A percentile compares a stretch with the other conserved stretches of the same genome.
Conservation (phyloP, 1,140 invertebrate genomes). For the Leptonema lineaticorne region DNA sequence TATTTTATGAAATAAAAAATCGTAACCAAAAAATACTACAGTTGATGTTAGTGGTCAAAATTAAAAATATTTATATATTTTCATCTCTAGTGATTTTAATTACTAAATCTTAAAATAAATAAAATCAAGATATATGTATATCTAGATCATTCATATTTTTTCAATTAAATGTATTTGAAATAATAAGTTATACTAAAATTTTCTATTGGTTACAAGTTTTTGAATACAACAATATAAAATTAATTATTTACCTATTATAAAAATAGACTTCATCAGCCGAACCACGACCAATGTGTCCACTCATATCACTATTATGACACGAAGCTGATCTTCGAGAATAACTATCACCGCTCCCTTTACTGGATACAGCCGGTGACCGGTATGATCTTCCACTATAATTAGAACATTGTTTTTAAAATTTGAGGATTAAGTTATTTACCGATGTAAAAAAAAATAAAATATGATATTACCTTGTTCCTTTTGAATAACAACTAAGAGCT, state of each 20-base stretch:
- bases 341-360: slow-evolving; percentile 36
- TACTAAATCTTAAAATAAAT: too few relatives aligned
- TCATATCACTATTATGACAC: slow-evolving; percentile 37
- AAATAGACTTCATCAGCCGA: slow-evolving; percentile 38
- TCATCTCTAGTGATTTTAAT: too few relatives aligned
- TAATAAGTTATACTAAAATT: too few relatives aligned
- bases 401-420: slow-evolving; percentile 7
- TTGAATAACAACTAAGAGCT: slow-evolving; percentile 39
- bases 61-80: too few relatives aligned
- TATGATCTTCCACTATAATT: slow-evolving; percentile 34
- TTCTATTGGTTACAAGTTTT: not conserved
- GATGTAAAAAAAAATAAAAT: not conserved
- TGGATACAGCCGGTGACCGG: slow-evolving; percentile 36
- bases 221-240: not conserved
- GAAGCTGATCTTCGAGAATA: slow-evolving; percentile 35
- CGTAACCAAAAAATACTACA: too few relatives aligned
- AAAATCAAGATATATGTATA: too few relatives aligned
- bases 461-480: slow-evolving; percentile 33
- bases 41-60: too few relatives aligned
- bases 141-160: not conserved
- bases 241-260: slow-evolving; percentile 35
- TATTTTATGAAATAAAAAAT: not conserved
- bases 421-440: not conserved
- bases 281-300: slow-evolving; percentile 22
- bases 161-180: not conserved